Percentiles rank a stretch among this genome's conserved stretches.
Conservation (phyloP, 2,113 vertebrate genomes). For the Circaetus gallicus region DNA sequence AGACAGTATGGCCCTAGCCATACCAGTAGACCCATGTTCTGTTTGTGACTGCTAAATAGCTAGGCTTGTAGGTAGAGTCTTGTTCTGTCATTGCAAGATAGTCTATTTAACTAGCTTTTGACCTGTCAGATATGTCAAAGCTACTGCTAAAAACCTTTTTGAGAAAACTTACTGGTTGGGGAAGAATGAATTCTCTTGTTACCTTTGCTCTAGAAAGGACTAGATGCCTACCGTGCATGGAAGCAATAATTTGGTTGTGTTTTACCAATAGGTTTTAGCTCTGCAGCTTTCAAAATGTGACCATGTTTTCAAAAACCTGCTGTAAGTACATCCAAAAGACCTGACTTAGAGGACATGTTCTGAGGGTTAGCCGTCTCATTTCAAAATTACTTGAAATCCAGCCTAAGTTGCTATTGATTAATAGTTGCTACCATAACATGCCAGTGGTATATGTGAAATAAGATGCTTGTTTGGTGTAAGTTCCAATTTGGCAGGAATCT, state of each 20-base stretch:
- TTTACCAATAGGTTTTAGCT: not conserved
- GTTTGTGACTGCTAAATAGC: not conserved
- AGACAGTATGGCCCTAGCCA: not conserved
- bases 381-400: not conserved
- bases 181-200: not conserved
- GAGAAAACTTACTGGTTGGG: not conserved
- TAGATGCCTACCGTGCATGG: not conserved
- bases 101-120: not conserved
- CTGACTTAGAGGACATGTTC: rapidly evolving
- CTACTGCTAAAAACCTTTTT: not conserved
- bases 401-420: not conserved
- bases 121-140: not conserved
- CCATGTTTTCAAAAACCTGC: not conserved
- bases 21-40: not conserved
- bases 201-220: not conserved
- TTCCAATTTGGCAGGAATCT: not conserved
- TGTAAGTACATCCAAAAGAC: not conserved
- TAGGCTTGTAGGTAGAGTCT: not conserved
- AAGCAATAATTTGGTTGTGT: not conserved
- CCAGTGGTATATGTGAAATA: not conserved
- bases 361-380: not conserved
- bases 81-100: not conserved
- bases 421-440: not conserved
- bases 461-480: not conserved
- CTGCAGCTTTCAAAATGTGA: not conserved